A percentile compares a stretch with the other conserved stretches of the same genome.
Evolutionary conservation across 2,113 vertebrate species (phyloP).

Genomic region (Myotis brandtii): DNA sequence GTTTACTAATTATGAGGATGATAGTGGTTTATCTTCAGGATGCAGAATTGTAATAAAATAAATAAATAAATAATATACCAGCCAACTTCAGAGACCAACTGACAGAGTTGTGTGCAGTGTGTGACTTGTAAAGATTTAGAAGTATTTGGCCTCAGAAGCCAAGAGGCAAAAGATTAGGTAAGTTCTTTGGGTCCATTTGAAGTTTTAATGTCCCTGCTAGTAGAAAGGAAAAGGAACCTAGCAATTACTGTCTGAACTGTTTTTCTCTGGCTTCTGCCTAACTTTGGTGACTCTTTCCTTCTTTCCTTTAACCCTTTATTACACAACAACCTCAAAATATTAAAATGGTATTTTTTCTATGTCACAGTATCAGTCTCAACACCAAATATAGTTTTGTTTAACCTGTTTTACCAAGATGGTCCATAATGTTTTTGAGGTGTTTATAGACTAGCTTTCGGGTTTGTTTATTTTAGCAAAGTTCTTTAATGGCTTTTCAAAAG

Average conservation of each 20-base stretch:
- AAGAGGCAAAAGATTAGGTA: not conserved
- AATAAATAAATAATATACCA: not conserved
- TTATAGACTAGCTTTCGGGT: slow-evolving; percentile 20
- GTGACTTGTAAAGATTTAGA: not conserved
- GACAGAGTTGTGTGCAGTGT: not conserved
- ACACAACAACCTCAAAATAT: slow-evolving; percentile 36
- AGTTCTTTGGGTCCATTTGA: not conserved
- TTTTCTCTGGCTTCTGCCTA: slow-evolving; percentile 50
- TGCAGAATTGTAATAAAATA: not conserved
- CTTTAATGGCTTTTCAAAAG: slow-evolving; percentile 66
- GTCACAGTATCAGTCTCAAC: not conserved
- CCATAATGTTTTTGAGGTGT: slow-evolving; percentile 36
- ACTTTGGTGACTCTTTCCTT: slow-evolving; percentile 31
- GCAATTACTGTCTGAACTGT: slow-evolving; percentile 32
- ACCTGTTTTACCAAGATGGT: slow-evolving; percentile 31
- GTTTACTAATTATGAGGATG: not conserved
- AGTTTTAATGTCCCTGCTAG: not conserved
- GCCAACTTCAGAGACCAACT: not conserved
- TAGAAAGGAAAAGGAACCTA: not conserved
- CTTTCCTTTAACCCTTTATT: slow-evolving; percentile 46
- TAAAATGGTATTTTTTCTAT: slow-evolving; percentile 32
- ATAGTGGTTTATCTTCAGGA: not conserved
- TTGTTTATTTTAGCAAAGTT: slow-evolving; percentile 45
- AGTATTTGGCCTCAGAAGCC: not conserved
- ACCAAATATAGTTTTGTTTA: slow-evolving; percentile 62